phyloP scores from a whole-genome alignment of 2,113 vertebrate genomes.

The Elachura formosa region DNA sequence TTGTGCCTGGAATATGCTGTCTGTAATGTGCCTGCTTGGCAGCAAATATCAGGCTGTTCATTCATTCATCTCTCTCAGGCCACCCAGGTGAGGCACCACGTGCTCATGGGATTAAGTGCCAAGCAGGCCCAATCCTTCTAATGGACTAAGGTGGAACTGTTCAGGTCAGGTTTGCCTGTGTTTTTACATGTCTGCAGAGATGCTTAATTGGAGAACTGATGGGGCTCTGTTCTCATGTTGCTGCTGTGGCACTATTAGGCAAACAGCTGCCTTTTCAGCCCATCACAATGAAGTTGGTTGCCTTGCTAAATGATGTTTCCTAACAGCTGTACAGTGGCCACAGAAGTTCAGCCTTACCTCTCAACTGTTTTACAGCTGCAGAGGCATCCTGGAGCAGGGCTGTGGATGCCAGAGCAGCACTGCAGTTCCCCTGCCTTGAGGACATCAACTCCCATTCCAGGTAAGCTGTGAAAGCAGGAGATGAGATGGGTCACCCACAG shows the following conservation, averaged over 20 bases:
- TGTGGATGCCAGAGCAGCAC: not conserved
- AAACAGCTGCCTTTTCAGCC: not conserved
- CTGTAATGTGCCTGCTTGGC: not conserved
- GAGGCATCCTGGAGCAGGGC: not conserved
- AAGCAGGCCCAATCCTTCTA: not conserved
- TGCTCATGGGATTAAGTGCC: not conserved
- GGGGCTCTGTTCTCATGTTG: not conserved
- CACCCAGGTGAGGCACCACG: not conserved
- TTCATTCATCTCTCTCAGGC: not conserved
- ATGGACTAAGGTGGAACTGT: not conserved
- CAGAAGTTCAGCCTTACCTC: not conserved
- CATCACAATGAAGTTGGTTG: not conserved
- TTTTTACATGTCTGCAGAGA: not conserved
- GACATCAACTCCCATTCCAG: accelerated
- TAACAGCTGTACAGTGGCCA: not conserved
- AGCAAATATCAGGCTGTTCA: not conserved
- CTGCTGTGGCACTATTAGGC: not conserved
- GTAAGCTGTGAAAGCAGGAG: not conserved
- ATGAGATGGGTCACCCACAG: accelerated
- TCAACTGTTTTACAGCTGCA: not conserved
- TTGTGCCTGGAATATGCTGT: not conserved
- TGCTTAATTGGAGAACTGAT: not conserved
- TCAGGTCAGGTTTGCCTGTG: not conserved
- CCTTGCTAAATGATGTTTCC: not conserved
- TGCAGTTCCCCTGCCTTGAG: not conserved